Evolutionary conservation across 2,888 invertebrate species (phyloP).

Genomic region (Cheilosia scutellata): DNA sequence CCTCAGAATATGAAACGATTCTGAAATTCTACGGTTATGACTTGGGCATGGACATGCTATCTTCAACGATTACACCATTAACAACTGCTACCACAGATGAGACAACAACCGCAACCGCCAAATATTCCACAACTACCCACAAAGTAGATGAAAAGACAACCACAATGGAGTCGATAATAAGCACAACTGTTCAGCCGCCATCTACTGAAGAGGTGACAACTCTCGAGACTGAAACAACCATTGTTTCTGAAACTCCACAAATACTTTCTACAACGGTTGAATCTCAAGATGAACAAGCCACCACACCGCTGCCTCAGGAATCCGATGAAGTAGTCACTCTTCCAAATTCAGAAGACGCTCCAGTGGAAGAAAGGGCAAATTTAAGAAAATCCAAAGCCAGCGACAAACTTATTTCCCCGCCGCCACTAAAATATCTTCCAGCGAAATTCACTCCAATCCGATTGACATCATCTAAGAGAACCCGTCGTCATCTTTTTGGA

Average conservation of each 20-base stretch:
- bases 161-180: constrained; percentile 22
- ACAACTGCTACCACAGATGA: constrained; percentile 15
- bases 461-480: constrained; percentile 22
- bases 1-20: constrained; percentile 89
- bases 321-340: constrained; percentile 49
- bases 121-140: constrained; percentile 43
- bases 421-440: constrained; percentile 75
- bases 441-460: constrained; percentile 77
- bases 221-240: constrained; percentile 70
- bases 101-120: constrained; percentile 37
- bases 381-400: constrained; percentile 74
- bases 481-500: constrained; percentile 78
- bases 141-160: constrained; percentile 10
- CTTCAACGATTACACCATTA: constrained; percentile 77
- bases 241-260: constrained; percentile 32
- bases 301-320: constrained; percentile 56
- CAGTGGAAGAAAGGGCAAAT: constrained; percentile 27
- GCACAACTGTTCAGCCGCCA: constrained; percentile 76
- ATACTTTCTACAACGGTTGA: constrained; percentile 76
- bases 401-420: constrained; percentile 80
- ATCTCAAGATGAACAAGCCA: constrained; percentile 74
- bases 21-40: constrained; percentile 93
- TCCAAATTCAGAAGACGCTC: constrained; percentile 6
- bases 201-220: constrained; percentile 81
- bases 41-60: constrained; percentile 85